These are phyloP conservation scores for Leptodactylus fuscus DNA, from an alignment of 2,113 vertebrate species.

Conservation along the genomic window DNA sequence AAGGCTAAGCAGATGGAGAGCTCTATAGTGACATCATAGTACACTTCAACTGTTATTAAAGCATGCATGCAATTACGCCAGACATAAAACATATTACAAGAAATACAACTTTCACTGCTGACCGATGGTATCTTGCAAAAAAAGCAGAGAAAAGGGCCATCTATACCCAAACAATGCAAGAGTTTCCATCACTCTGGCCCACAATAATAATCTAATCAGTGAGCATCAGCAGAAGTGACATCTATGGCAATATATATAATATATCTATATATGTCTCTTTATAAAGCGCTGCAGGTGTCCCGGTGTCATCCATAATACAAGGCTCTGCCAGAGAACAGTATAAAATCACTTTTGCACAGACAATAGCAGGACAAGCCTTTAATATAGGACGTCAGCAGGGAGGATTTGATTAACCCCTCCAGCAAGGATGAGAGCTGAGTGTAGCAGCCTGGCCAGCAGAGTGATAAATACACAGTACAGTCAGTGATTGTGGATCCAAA, in stretches of 20 bases:
- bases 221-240: not conserved
- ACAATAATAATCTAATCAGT: constrained; percentile 8
- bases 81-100: not conserved
- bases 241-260: not conserved
- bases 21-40: constrained; percentile 4
- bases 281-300: constrained; percentile 49
- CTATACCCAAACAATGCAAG: constrained; percentile 10
- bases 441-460: not conserved
- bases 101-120: not conserved
- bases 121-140: not conserved
- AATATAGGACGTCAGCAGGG: constrained; percentile 50
- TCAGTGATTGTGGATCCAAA: constrained; percentile 1
- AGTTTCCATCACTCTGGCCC: not conserved
- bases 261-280: not conserved
- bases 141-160: not conserved
- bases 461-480: not conserved
- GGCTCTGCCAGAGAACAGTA: constrained; percentile 6
- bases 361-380: constrained; percentile 59
- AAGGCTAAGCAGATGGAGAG: constrained; percentile 3
- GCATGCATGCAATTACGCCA: not conserved
- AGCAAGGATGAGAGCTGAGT: constrained; percentile 13
- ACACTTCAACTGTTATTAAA: not conserved
- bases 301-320: constrained; percentile 23
- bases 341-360: constrained; percentile 57
- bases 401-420: constrained; percentile 57